phyloP scores from a whole-genome alignment of 1,140 invertebrate species.

The Pogonognathellus flavescens region DNA sequence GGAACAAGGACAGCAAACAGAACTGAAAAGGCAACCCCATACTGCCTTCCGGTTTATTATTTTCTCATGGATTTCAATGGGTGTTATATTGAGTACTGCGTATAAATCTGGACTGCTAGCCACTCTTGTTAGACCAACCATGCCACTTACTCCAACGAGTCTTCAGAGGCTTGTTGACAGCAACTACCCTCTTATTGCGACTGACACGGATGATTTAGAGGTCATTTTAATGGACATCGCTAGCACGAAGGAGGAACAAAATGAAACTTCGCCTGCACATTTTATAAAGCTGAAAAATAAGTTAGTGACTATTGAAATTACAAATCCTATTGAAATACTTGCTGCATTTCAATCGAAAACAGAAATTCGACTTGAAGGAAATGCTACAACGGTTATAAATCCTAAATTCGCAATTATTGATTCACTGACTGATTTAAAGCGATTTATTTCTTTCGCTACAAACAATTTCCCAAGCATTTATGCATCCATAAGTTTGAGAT shows the following conservation, averaged over 20 bases:
- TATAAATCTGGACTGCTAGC: conserved; percentile 23
- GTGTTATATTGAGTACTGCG: neutral
- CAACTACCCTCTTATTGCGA: neutral
- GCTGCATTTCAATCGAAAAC: neutral
- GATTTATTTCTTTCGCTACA: neutral
- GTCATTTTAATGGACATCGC: neutral
- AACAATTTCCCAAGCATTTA: neutral
- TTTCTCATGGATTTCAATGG: conserved; percentile 2
- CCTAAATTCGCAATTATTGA: neutral
- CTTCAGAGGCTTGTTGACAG: neutral
- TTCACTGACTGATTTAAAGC: neutral
- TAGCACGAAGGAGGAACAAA: neutral
- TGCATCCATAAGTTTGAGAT: neutral
- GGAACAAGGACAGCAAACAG: neutral
- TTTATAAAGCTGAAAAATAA: neutral
- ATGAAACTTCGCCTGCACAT: neutral
- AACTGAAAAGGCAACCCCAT: neutral
- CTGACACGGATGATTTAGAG: neutral
- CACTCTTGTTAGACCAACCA: neutral
- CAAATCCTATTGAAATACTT: neutral
- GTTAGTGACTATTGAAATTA: neutral
- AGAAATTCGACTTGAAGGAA: neutral
- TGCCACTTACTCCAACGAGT: neutral
- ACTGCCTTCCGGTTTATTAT: neutral
- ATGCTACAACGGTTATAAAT: neutral